Evolutionary conservation across 2,888 invertebrate genomes (phyloP).

Genomic region (Platycnemis pennipes): DNA sequence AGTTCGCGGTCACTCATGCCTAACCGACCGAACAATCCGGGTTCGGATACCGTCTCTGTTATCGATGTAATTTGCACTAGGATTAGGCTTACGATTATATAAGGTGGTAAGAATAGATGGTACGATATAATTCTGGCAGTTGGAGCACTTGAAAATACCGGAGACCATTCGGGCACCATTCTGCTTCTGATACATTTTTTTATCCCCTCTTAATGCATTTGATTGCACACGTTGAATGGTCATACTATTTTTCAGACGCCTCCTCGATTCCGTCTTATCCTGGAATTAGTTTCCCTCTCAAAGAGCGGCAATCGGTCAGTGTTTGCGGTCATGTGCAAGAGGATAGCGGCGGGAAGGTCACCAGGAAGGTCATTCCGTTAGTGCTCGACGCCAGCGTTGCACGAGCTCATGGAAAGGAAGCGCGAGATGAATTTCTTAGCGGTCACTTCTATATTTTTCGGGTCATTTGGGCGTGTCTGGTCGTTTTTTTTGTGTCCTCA

Average conservation of each 20-base stretch:
- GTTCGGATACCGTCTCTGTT: too few relatives aligned
- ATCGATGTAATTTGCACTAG: too few relatives aligned
- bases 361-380: not conserved
- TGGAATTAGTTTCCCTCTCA: not conserved
- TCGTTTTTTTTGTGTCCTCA: not conserved
- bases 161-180: too few relatives aligned
- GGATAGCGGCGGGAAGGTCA: not conserved
- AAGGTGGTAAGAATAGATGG: too few relatives aligned
- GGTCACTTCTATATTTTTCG: not conserved
- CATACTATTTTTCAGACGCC: not conserved
- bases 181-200: too few relatives aligned
- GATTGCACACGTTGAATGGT: too few relatives aligned
- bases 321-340: not conserved
- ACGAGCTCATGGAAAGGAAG: not conserved
- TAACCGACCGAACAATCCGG: too few relatives aligned
- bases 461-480: not conserved
- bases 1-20: too few relatives aligned
- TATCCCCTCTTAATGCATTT: too few relatives aligned
- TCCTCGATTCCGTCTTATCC: not conserved
- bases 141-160: too few relatives aligned
- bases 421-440: not conserved
- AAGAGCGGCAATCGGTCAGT: not conserved
- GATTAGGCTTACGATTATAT: too few relatives aligned
- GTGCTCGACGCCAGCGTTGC: not conserved
- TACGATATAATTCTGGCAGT: too few relatives aligned